A percentile compares a stretch with the other conserved stretches of the same genome.
Conservation (phyloP, 2,113 vertebrate species). For the Laticauda colubrina region DNA sequence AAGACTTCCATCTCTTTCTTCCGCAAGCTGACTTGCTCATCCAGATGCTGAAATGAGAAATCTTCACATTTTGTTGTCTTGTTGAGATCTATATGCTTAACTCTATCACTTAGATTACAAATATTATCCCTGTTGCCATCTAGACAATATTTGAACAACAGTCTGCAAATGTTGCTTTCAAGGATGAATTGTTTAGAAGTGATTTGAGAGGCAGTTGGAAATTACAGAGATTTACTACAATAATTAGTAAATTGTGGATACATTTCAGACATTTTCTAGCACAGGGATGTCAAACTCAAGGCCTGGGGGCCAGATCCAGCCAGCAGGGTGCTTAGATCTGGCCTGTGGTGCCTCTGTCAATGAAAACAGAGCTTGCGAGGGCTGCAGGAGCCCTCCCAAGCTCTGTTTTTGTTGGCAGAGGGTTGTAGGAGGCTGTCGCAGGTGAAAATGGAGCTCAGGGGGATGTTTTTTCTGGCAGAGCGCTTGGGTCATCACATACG, state of each 20-base stretch:
- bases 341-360: no score
- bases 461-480: no score
- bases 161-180: not conserved
- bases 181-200: not conserved
- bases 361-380: no score
- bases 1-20: slow-evolving; percentile 86
- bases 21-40: slow-evolving; percentile 86
- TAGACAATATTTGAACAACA: not conserved
- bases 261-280: not conserved
- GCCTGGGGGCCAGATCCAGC: no score
- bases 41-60: slow-evolving; percentile 73
- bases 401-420: no score
- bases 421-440: no score
- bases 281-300: no score
- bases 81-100: not conserved
- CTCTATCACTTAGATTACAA: not conserved
- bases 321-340: no score
- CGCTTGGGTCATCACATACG: no score
- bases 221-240: not conserved
- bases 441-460: no score
- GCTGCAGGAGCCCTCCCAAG: no score
- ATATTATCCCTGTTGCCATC: not conserved
- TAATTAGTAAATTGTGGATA: not conserved
- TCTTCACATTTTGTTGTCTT: not conserved
- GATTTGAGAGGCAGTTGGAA: not conserved